Evolutionary conservation across 2,113 vertebrate genomes (phyloP), one percentile per base, ranked within the genome.

Genomic region (Edolisoma coerulescens): DNA sequence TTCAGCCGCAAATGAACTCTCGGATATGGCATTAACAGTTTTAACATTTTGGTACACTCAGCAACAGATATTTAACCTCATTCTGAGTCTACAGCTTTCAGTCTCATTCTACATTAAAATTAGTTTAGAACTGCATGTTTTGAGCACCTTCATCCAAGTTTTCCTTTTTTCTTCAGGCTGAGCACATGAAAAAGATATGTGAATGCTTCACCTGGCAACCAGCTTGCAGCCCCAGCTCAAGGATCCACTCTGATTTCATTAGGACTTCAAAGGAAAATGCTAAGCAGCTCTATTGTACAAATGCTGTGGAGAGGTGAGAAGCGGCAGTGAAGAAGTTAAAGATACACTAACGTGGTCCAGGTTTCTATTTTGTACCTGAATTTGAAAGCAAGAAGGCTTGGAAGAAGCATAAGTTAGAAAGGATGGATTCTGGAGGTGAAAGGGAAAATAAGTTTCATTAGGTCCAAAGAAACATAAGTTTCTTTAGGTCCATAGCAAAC

Each of bases 301-400:
- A 87, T 90, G 60, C 33, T 70, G 19, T 42, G 30, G 27, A 52
- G 21, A 59, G 45, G 13, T 71, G 30, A 74, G 56, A 84, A 15
- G 33, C 73, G 75, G 89, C 39, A 87, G 32, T 60, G 76, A 96
- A 96, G 56, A 81, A 69, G 80, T 89, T 93, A 96, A 92, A 84
- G 59, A 67, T 59, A 41, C 7, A 59, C 18, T 75, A 54, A 78
- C 32, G 20, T 11, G 21, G 26, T 13, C 41, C 56, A 92, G 15
- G 18, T 84, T 81, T 93, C 21, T 81, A 37, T 68, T 84, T 93
- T 87, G 7, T 84, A 45, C 37, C 27, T 82, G 65, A 89, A 65
- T 37, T 60, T 73, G 44, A 42, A 37, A 89, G 32, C 10, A 68
- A 87, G 59, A 61, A 37, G 7, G 0, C 32, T 95, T 77, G 28